Evolutionary conservation across 2,113 vertebrate genomes (phyloP).

Genomic region (Bagarius yarrelli): DNA sequence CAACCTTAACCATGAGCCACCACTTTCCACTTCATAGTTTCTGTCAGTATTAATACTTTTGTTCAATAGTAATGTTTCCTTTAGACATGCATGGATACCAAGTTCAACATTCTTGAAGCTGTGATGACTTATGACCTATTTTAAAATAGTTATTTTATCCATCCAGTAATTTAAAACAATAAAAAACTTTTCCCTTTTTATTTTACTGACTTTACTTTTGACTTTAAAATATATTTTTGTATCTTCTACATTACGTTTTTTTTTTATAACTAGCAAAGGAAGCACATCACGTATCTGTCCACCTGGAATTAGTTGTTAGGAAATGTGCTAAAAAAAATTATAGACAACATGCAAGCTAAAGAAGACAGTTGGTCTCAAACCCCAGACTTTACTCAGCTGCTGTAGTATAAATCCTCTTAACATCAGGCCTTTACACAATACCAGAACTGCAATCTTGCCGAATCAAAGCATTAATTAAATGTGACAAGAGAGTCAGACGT

Average conservation of each 20-base stretch:
- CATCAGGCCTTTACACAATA: constrained; percentile 45
- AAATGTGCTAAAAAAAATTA: constrained; percentile 77
- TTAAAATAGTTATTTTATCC: constrained; percentile 29
- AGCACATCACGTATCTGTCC: constrained; percentile 62
- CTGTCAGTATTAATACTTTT: constrained; percentile 8
- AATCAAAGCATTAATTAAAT: constrained; percentile 69
- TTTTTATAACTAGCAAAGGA: constrained; percentile 66
- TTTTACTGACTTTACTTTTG: too few species aligned
- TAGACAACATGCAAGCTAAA: constrained; percentile 61
- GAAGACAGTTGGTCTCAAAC: constrained; percentile 73
- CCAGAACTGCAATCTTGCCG: constrained; percentile 56
- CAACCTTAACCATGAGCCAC: too few species aligned
- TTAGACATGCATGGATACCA: constrained; percentile 13
- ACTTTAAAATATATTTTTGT: too few species aligned
- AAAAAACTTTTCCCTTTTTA: too few species aligned
- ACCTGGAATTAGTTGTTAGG: constrained; percentile 73
- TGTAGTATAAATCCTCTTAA: constrained; percentile 68
- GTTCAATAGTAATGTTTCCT: constrained; percentile 23
- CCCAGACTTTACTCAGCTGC: constrained; percentile 62
- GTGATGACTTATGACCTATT: constrained; percentile 1
- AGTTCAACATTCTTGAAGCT: constrained; percentile 3
- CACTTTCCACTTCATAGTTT: too few species aligned
- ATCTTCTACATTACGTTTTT: constrained; percentile 55
- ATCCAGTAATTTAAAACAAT: constrained; percentile 51
- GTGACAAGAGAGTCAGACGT: constrained; percentile 61